Conservation (phyloP, 35 echinoderm and acorn worm genomes). For the Hemicentrotus pulcherrimus region DNA sequence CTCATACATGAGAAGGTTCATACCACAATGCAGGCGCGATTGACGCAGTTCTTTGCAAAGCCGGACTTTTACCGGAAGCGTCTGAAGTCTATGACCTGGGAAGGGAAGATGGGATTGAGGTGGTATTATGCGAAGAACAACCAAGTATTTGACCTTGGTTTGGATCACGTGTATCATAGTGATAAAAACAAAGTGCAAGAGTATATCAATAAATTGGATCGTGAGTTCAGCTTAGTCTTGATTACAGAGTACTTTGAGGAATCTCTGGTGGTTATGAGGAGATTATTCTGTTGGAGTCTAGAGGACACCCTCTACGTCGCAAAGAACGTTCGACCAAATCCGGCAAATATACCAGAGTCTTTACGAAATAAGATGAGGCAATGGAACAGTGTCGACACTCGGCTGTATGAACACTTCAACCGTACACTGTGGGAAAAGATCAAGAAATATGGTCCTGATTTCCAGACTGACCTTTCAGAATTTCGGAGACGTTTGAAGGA, state of each 20-base stretch:
- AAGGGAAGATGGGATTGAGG: conserved; percentile 54
- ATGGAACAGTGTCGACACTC: conserved; percentile 61
- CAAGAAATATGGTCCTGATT: conserved; percentile 69
- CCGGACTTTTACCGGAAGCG: conserved; percentile 58
- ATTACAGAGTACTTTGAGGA: conserved; percentile 80
- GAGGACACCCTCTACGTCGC: conserved; percentile 76
- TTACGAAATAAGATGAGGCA: conserved; percentile 48
- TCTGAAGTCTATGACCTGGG: conserved; percentile 63
- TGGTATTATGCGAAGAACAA: conserved; percentile 69
- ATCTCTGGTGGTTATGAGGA: conserved; percentile 69
- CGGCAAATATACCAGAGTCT: background rate
- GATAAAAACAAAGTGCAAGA: conserved; percentile 31
- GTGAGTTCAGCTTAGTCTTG: conserved; percentile 60
- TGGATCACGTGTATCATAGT: conserved; percentile 56
- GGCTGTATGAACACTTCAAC: conserved; percentile 85
- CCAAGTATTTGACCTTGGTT: conserved; percentile 73
- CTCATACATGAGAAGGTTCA: background rate
- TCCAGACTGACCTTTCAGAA: conserved; percentile 63
- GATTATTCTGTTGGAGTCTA: conserved; percentile 62
- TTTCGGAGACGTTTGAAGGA: conserved; percentile 53
- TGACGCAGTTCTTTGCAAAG: conserved; percentile 45
- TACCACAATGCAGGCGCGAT: background rate
- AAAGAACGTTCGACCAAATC: conserved; percentile 63
- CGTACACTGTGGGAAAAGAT: conserved; percentile 84
- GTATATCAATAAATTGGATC: conserved; percentile 51